A percentile compares a stretch with the other conserved stretches of the same genome.
Conservation (phyloP, 2,797 vertebrate genomes). For the Pangasius macronema region DNA sequence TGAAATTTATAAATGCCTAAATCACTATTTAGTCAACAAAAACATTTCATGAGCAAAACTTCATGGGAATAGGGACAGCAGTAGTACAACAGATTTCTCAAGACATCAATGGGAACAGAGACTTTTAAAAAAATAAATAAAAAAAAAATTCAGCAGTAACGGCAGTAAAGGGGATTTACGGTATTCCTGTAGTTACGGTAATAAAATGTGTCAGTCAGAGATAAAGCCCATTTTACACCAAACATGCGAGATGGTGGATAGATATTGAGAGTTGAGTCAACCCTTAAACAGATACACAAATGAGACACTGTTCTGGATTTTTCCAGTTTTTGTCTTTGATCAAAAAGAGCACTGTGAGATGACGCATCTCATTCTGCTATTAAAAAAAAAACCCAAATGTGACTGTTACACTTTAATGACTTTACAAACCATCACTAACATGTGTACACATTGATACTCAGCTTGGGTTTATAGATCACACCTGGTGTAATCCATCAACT, state of each 20-base stretch:
- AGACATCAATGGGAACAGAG: not conserved
- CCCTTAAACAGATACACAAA: not conserved
- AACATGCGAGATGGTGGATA: not conserved
- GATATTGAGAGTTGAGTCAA: not conserved
- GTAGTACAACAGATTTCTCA: no score
- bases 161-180: not conserved
- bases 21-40: not conserved
- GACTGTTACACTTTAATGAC: not conserved
- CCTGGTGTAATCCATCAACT: not conserved
- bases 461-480: not conserved
- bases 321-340: constrained; percentile 5
- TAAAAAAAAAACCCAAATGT: no score
- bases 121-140: not conserved
- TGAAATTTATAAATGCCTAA: not conserved
- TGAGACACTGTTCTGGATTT: not conserved
- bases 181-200: not conserved
- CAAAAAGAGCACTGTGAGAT: not conserved
- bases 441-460: not conserved
- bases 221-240: not conserved
- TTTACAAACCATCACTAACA: not conserved
- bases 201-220: not conserved
- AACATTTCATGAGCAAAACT: not conserved
- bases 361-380: not conserved
- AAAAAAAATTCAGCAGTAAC: not conserved
- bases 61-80: not conserved